A percentile compares a stretch with the other conserved stretches of the same genome.
These are phyloP conservation scores for Cotesia chilonis DNA, from an alignment of 1,140 invertebrate genomes.

Conservation along the genomic window DNA sequence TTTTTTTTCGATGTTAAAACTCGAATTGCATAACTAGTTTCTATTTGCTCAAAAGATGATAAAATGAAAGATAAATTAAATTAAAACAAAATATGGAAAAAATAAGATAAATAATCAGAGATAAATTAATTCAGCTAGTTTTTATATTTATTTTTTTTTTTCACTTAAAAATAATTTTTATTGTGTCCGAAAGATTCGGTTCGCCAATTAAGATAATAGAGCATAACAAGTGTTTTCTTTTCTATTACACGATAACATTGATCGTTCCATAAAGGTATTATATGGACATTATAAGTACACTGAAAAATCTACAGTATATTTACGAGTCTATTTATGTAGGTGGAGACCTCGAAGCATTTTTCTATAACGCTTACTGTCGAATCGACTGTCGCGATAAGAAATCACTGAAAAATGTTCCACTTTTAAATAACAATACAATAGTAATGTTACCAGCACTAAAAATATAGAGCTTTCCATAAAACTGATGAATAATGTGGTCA, in stretches of 20 bases:
- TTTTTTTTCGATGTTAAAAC: too few relatives aligned
- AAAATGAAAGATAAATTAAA: too few relatives aligned
- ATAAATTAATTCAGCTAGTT: too few relatives aligned
- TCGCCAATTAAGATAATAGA: slow-evolving; percentile 32
- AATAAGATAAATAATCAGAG: too few relatives aligned
- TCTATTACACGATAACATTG: slow-evolving; percentile 36
- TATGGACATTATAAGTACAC: not conserved
- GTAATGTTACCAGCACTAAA: not conserved
- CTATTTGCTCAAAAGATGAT: too few relatives aligned
- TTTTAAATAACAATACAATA: slow-evolving; percentile 1
- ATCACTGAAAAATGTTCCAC: slow-evolving; percentile 20
- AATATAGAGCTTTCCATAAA: slow-evolving; percentile 2
- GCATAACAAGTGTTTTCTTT: slow-evolving; percentile 35
- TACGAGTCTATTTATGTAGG: slow-evolving; percentile 1
- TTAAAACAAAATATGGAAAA: too few relatives aligned
- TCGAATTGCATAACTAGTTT: too few relatives aligned
- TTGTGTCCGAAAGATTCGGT: slow-evolving; percentile 24
- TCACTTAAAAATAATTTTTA: too few relatives aligned
- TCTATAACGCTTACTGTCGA: slow-evolving; percentile 4
- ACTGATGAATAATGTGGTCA: slow-evolving; percentile 12
- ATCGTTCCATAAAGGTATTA: slow-evolving; percentile 9
- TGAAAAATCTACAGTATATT: not conserved
- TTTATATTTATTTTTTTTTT: too few relatives aligned
- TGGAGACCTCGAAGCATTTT: slow-evolving; percentile 1
- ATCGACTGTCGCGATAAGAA: slow-evolving; percentile 22